These are phyloP conservation scores for Microctonus brassicae DNA, from an alignment of 2,888 invertebrate genomes.

Conservation along the genomic window DNA sequence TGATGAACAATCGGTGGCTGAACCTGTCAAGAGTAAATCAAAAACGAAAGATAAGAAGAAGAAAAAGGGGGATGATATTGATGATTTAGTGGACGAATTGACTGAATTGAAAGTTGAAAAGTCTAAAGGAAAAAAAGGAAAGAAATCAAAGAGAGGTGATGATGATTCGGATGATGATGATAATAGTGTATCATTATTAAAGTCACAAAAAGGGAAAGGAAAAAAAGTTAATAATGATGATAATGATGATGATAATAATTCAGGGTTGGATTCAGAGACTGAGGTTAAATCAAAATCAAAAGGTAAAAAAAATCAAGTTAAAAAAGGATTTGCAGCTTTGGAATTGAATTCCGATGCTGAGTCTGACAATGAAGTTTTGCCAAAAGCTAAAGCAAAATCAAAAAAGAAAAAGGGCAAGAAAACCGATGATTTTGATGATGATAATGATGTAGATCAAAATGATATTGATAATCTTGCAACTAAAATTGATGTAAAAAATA, in stretches of 20 bases:
- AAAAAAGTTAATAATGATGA: conserved; percentile 43
- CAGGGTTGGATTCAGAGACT: conserved; percentile 39
- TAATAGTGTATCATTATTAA: conserved; percentile 11
- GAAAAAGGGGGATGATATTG: conserved; percentile 59
- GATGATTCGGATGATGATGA: conserved; percentile 48
- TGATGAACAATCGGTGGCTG: conserved; percentile 61
- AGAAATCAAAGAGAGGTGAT: conserved; percentile 69
- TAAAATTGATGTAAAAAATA: conserved; percentile 33
- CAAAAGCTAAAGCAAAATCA: conserved; percentile 46
- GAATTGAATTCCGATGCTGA: conserved; percentile 50
- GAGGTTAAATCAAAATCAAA: conserved; percentile 50
- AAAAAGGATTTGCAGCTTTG: conserved; percentile 49
- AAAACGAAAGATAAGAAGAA: conserved; percentile 70
- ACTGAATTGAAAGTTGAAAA: conserved; percentile 75
- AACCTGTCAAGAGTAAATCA: conserved; percentile 62
- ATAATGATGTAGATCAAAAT: conserved; percentile 51
- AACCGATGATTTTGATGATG: conserved; percentile 52
- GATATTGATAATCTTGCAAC: conserved; percentile 44
- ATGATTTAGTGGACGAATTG: conserved; percentile 71
- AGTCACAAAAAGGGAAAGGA: conserved; percentile 31
- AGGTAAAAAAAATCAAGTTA: conserved; percentile 52
- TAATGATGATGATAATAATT: conserved; percentile 7
- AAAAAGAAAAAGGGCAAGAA: conserved; percentile 65
- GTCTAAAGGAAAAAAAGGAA: conserved; percentile 63
- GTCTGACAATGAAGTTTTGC: conserved; percentile 44